These are phyloP conservation scores for Ciona savignyi DNA, from an alignment of 23 tunicate species.

Conservation along the genomic window DNA sequence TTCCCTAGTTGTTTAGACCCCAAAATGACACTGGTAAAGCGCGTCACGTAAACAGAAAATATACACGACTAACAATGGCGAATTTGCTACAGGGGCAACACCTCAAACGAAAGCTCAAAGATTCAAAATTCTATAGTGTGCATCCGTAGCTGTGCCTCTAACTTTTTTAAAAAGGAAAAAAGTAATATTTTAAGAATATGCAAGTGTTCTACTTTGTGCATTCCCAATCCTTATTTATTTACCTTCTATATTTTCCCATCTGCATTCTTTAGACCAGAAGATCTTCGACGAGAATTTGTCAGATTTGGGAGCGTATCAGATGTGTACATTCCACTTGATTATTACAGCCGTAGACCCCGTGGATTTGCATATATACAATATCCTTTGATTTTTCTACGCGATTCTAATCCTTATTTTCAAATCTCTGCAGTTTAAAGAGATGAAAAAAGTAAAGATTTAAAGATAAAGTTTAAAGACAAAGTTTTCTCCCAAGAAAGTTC, in stretches of 20 bases:
- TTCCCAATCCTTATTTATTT: no score
- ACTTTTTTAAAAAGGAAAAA: no score
- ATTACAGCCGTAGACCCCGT: slow-evolving; percentile 73
- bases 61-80: no score
- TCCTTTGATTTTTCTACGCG: slow-evolving; percentile 51
- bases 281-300: slow-evolving; percentile 82
- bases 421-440: slow-evolving; percentile 17
- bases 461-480: slow-evolving; percentile 9
- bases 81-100: no score
- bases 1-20: no score
- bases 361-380: slow-evolving; percentile 99
- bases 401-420: neutral
- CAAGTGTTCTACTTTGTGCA: no score
- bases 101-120: no score
- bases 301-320: slow-evolving; percentile 80
- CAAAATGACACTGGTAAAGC: no score
- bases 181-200: no score
- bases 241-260: neutral
- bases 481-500: neutral
- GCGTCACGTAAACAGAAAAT: no score
- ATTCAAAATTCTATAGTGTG: no score
- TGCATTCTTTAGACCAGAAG: slow-evolving; percentile 77
- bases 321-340: slow-evolving; percentile 98
- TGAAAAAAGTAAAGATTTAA: slow-evolving; percentile 25
- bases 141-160: no score